Evolutionary conservation across 2,888 invertebrate genomes (phyloP).

Genomic region (Panopea generosa): DNA sequence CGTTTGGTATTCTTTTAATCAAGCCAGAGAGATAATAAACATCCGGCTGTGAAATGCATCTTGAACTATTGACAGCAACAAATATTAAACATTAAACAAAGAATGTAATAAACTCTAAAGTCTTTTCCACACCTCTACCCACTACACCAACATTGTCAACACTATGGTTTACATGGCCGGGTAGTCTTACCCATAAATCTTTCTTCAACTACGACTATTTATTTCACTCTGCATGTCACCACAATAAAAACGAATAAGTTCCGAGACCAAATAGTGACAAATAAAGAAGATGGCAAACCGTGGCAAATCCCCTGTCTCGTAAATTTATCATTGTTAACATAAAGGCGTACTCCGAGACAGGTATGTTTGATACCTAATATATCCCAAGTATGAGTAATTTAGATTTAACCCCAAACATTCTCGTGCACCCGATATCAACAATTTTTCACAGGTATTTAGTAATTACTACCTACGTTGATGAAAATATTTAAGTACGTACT

Average conservation of each 20-base stretch:
- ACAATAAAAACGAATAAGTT: slow-evolving; percentile 17
- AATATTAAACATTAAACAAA: too few relatives aligned
- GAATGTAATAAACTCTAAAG: too few relatives aligned
- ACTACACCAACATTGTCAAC: too few relatives aligned
- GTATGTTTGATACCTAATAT: not conserved
- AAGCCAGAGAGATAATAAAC: too few relatives aligned
- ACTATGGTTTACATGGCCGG: too few relatives aligned
- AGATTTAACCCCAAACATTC: not conserved
- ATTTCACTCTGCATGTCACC: slow-evolving; percentile 27
- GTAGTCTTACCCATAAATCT: slow-evolving; percentile 22
- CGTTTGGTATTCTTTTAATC: too few relatives aligned
- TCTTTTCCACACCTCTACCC: too few relatives aligned
- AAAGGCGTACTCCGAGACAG: too few relatives aligned
- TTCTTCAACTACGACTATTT: slow-evolving; percentile 2
- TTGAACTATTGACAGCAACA: too few relatives aligned
- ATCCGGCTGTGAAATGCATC: too few relatives aligned
- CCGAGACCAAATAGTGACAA: slow-evolving; percentile 10
- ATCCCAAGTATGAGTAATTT: not conserved
- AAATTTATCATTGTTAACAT: slow-evolving; percentile 22
- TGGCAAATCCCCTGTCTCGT: slow-evolving; percentile 5
- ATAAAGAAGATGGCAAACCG: not conserved
- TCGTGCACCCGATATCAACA: not conserved
- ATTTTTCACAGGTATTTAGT: slow-evolving; percentile 34
- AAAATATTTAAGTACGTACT: slow-evolving; percentile 22
- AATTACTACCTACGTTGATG: slow-evolving; percentile 33